phyloP scores from a whole-genome alignment of 2,797 vertebrate genomes.

The Alectoris magna region DNA sequence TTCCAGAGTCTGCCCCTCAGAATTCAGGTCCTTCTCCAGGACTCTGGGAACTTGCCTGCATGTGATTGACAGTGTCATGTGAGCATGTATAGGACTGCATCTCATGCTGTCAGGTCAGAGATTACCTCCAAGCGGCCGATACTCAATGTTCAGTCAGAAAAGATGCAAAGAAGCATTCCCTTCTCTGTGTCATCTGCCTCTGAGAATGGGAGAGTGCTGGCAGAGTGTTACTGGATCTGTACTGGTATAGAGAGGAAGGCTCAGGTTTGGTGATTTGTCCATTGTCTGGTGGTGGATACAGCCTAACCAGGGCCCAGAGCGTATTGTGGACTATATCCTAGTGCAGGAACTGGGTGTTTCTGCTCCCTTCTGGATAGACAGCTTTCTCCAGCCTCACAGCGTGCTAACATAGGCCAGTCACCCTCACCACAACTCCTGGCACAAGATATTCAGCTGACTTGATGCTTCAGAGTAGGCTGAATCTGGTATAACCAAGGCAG shows the following conservation, averaged over 20 bases:
- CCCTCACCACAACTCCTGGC: not conserved
- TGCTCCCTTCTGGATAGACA: not conserved
- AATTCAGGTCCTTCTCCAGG: not conserved
- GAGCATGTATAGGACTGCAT: not conserved
- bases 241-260: not conserved
- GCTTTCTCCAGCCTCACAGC: not conserved
- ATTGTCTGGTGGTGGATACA: not conserved
- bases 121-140: not conserved
- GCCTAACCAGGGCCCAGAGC: not conserved
- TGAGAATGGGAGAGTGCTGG: not conserved
- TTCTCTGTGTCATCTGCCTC: accelerated
- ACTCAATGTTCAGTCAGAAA: not conserved
- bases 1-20: not conserved
- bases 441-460: not conserved
- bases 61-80: not conserved
- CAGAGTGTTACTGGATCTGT: not conserved
- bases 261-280: not conserved
- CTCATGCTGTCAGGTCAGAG: not conserved
- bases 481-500: not conserved
- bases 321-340: not conserved
- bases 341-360: not conserved
- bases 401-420: not conserved
- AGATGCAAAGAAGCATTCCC: not conserved
- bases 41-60: not conserved
- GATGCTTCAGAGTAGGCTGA: not conserved